These are phyloP conservation scores for Drosophila borealis DNA, from an alignment of 2,888 invertebrate species.

Conservation along the genomic window DNA sequence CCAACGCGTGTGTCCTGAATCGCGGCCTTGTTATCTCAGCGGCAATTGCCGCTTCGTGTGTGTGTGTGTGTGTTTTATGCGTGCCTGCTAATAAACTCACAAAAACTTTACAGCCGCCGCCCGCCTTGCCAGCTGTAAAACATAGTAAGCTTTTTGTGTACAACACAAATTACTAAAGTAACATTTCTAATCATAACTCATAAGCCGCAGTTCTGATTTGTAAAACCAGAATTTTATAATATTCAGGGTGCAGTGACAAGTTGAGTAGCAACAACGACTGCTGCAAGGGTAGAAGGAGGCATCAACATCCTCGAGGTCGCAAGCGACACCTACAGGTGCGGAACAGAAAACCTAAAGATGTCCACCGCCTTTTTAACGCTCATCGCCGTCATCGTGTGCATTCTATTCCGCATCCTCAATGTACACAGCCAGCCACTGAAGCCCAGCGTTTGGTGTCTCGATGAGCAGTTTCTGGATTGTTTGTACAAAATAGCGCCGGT, in stretches of 20 bases:
- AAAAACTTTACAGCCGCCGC: conserved; percentile 15
- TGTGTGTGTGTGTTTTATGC: conserved; percentile 10
- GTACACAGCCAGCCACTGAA: conserved; percentile 93
- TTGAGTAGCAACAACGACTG: conserved; percentile 3
- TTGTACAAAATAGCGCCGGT: conserved; percentile 92
- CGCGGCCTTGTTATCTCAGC: conserved; percentile 8
- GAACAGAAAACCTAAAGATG: conserved; percentile 85
- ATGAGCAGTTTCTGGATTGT: conserved; percentile 91
- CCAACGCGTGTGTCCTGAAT: conserved; percentile 10
- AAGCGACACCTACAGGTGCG: conserved; percentile 38
- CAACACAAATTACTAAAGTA: conserved; percentile 4
- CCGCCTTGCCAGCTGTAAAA: conserved; percentile 20
- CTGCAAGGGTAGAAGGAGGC: conserved; percentile 25
- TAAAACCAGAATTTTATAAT: not conserved
- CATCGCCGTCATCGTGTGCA: conserved; percentile 92
- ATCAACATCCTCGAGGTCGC: conserved; percentile 14
- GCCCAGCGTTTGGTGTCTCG: conserved; percentile 91
- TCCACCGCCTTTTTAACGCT: conserved; percentile 93
- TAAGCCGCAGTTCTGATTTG: not conserved
- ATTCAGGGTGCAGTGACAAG: conserved; percentile 4
- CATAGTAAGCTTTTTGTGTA: conserved; percentile 30
- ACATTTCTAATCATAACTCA: not conserved
- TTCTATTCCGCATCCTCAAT: conserved; percentile 93
- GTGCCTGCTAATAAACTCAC: not conserved
- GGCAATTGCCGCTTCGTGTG: conserved; percentile 32